Evolutionary conservation across 2,113 vertebrate species (phyloP), one percentile per base, ranked within the genome.

Genomic region (Tupaia chinensis): DNA sequence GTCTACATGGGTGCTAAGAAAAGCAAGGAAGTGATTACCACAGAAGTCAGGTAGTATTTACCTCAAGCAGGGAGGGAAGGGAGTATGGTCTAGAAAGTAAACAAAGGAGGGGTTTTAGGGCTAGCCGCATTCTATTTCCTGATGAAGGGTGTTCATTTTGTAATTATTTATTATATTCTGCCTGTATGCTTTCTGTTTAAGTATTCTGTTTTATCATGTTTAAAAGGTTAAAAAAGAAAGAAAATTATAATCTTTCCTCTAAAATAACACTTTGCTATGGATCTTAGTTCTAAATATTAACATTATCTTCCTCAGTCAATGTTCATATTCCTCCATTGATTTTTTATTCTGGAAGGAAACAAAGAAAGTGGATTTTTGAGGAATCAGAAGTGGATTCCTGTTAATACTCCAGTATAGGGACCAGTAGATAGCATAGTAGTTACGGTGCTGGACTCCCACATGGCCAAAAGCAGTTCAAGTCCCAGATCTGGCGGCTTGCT

Each of bases 201-300:
- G 19, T 78, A 69, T 65, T 83, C 34, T 83, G 89, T 87, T 95
- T 95, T 83, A 96, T 93, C 89, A 91, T 80, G 95, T 88, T 86
- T 76, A 61, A 80, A 83, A 81, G 58, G 19, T 32, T 70, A 61
- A 70, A 85, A 89, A 95, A 96, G 32, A 85, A 88, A 54, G 68
- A 90, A 77, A 78, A 93, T 61, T 85, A 81, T 25, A 86, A 78
- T 32, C n/a, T 87, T 60, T 27, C 87, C 63, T 93, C 74, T 17
- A 80, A 78, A 91, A 85, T 54, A 61, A 72, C 29, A 89, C 56
- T 82, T 73, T n/a, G 81, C 61, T n/a, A 10, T 15, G 58, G 63
- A 79, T 65, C 68, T 86, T 70, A 92, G 60, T 1, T 16, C 58
- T 29, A 29, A 19, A 53, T 34, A 77, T 89, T 87, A 76, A 82